Evolutionary conservation across 2,888 invertebrate genomes (phyloP).

Genomic region (Phanerotoma sp.): DNA sequence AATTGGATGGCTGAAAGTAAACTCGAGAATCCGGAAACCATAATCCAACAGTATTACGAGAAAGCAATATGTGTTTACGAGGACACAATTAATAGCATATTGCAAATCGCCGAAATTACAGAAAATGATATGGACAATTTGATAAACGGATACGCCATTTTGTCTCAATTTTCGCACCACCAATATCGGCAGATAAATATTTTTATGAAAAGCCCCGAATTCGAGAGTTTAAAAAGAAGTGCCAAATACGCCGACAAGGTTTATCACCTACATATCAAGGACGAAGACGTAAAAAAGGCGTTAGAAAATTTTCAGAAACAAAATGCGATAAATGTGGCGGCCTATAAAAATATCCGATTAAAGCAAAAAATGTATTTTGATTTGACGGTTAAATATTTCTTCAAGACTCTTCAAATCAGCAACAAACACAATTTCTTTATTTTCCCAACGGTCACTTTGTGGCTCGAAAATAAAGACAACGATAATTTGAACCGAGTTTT

Average conservation of each 20-base stretch:
- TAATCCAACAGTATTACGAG: slow-evolving; percentile 69
- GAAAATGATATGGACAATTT: slow-evolving; percentile 59
- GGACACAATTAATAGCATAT: too few relatives aligned
- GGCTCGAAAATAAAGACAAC: slow-evolving; percentile 74
- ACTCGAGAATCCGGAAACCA: slow-evolving; percentile 69
- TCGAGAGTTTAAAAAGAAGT: slow-evolving; percentile 71
- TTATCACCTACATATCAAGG: slow-evolving; percentile 39
- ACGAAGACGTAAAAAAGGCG: slow-evolving; percentile 63
- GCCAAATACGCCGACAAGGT: slow-evolving; percentile 16
- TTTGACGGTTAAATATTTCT: slow-evolving; percentile 71
- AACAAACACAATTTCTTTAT: slow-evolving; percentile 70
- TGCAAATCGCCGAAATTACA: too few relatives aligned
- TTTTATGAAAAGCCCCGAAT: slow-evolving; percentile 77
- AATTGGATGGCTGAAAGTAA: slow-evolving; percentile 81
- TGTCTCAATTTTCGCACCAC: slow-evolving; percentile 81
- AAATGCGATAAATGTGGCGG: slow-evolving; percentile 68
- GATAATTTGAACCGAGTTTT: slow-evolving; percentile 57
- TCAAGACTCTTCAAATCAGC: slow-evolving; percentile 65
- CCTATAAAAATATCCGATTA: slow-evolving; percentile 65
- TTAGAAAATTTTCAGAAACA: slow-evolving; percentile 63
- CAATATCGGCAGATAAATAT: slow-evolving; percentile 76
- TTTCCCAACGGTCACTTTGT: slow-evolving; percentile 81
- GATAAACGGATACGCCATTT: slow-evolving; percentile 68
- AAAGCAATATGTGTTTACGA: slow-evolving; percentile 61
- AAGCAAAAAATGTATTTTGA: slow-evolving; percentile 69